Evolutionary conservation across 2,888 invertebrate genomes (phyloP).

Genomic region (Beris chalybata): DNA sequence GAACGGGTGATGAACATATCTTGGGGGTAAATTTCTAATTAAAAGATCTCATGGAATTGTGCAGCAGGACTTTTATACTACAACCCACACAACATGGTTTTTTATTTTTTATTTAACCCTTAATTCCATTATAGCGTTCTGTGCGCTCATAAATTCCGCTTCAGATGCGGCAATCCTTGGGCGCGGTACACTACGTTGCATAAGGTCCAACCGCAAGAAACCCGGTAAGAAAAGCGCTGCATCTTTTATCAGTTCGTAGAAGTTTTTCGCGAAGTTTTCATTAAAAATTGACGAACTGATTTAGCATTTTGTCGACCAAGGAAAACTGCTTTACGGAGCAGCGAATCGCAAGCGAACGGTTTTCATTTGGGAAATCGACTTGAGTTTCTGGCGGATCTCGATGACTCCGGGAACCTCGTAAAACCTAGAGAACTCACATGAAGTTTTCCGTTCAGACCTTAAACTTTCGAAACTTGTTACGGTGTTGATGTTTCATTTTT

Average conservation of each 20-base stretch:
- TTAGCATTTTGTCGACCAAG: slow-evolving; percentile 18
- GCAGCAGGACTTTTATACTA: not conserved
- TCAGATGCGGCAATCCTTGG: not conserved
- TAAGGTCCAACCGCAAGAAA: slow-evolving; percentile 2
- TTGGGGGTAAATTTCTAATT: slow-evolving; percentile 13
- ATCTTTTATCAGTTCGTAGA: slow-evolving; percentile 2
- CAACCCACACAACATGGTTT: no score
- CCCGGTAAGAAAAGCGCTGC: not conserved
- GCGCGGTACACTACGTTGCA: not conserved
- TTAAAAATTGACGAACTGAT: slow-evolving; percentile 30
- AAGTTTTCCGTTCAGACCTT: slow-evolving; percentile 23
- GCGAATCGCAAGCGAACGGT: not conserved
- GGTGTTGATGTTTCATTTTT: not conserved
- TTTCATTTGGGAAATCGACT: not conserved
- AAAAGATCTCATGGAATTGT: slow-evolving; percentile 2
- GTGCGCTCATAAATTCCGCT: not conserved
- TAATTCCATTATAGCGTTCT: slow-evolving; percentile 15
- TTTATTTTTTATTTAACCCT: not conserved
- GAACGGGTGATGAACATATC: not conserved
- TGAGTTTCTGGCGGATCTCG: not conserved
- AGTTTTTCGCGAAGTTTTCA: slow-evolving; percentile 1
- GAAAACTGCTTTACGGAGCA: not conserved
- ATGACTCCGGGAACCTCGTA: slow-evolving; percentile 20
- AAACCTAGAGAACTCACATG: slow-evolving; percentile 14
- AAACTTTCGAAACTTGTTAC: slow-evolving; percentile 22